Base-by-base conservation (phyloP, 2,888 invertebrate genomes). In the Xestoiulus laeticollis region DNA sequence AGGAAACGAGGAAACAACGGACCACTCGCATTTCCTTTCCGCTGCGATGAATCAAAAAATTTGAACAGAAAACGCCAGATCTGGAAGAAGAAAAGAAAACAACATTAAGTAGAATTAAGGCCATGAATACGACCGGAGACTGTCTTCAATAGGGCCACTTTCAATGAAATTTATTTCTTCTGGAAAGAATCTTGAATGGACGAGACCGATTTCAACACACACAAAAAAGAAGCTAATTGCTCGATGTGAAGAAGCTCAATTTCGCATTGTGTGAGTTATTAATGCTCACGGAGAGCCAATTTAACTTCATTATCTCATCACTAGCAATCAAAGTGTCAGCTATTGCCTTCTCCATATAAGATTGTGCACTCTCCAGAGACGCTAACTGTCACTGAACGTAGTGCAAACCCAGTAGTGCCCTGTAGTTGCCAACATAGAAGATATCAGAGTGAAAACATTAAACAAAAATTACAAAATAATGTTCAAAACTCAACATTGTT, bases 221-320 rank as follows among this genome's bases (percentile, higher is more conserved):
- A 8, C 22, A n/a, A 22, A n/a, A 59, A 59, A 59, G 22, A 38
- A 38, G 38, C 2, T 38, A 38, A 59, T 59, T 59, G 59, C 59
- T 59, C n/a, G n/a, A 19, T 59, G 22, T 5, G 59, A n/a, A 59
- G 22, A n/a, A 59, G 59, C 59, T 59, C 59, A 59, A 59, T 59
- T 59, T 59, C 59, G 59, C 59, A 22, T 59, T 59, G 59, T 59
- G 59, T n/a, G 22, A 59, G n/a, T 59, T 59, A 59, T 59, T 59
- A 59, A 59, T 59, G 59, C 59, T 19, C 59, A 59, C 59, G 59
- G 22, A 59, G 22, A n/a, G 22, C 59, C 59, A 59, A 59, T 59
- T 22, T 59, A 59, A 59, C 59, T 59, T 59, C 22, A 59, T 59
- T 59, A 59, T 59, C 59, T 59, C 59, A 59, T 59, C 59, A 59